Base-by-base conservation (phyloP, 2,113 vertebrate genomes). In the Ploceus nigricollis region DNA sequence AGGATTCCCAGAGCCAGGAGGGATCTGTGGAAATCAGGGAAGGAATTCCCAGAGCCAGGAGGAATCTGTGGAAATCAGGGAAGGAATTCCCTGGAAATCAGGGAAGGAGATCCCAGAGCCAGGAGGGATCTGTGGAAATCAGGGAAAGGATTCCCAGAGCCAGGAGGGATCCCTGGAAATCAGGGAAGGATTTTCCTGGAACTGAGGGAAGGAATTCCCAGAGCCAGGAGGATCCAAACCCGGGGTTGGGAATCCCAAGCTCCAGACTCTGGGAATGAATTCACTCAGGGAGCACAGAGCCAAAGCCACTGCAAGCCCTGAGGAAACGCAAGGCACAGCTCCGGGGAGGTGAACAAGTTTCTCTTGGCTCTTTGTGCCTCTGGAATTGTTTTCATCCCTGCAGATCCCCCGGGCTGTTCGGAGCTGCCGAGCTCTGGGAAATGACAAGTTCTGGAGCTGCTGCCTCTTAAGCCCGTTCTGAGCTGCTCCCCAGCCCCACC, bases 321-420 rank as follows among this genome's bases (percentile, higher is more conserved):
- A 33, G 89, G 79, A 91, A 82, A 89, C 76, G 50, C 90, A 96
- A 96, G 87, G 93, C 93, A 85, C 70, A 95, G 50, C 77, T 85
- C 63, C 0, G 21, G 72, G 93, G 61, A 53, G 77, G 50, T 12
- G 91, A 91, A 94, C 84, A 78, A 94, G 87, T 89, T 95, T 95
- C 94, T 91, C 61, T 89, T 89, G 94, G 93, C 87, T 87, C 63
- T 33, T 54, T 0, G 2, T 17, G 9, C 45, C 65, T 53, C 77
- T 91, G 89, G 77, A 89, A 75, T 79, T 69, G 57, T 51, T 73
- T 61, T 61, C 93, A 89, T 91, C 89, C 92, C 78, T 20, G 73
- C 40, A 68, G 93, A 94, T 90, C 87, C 89, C 21, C 16, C n/a
- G 83, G 77, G 79, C 30, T 89, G 77, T 47, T 39, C 3, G 24